These are phyloP conservation scores for Scaptomyza cyrtandrae DNA, from an alignment of 2,888 invertebrate species.

Conservation along the genomic window DNA sequence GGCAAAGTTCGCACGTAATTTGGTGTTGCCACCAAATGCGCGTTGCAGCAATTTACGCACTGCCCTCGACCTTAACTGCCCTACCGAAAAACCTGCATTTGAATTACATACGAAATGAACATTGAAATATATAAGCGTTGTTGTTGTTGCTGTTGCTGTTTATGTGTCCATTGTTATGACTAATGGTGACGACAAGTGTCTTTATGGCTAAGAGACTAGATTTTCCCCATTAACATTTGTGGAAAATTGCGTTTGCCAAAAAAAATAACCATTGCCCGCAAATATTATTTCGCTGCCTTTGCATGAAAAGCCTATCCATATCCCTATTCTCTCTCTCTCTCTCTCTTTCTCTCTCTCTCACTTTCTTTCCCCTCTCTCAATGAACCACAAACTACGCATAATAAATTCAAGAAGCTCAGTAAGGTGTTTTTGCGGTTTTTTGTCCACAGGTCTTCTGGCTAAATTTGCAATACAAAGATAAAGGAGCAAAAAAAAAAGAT, in stretches of 20 bases:
- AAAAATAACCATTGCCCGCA: constrained; percentile 30
- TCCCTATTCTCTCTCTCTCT: background rate
- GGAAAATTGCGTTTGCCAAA: constrained; percentile 43
- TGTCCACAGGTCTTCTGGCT: constrained; percentile 39
- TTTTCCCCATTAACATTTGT: constrained; percentile 47
- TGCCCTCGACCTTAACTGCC: background rate
- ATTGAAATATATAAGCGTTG: constrained; percentile 56
- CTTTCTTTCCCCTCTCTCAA: background rate
- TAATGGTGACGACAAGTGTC: constrained; percentile 57
- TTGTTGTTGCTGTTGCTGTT: background rate
- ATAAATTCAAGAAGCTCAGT: constrained; percentile 68
- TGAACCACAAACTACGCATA: constrained; percentile 48
- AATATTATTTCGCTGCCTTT: constrained; percentile 35
- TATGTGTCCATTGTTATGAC: constrained; percentile 63
- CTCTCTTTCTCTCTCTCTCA: background rate
- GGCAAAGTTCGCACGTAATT: constrained; percentile 62
- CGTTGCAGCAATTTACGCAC: constrained; percentile 62
- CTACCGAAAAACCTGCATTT: constrained; percentile 28
- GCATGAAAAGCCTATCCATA: background rate
- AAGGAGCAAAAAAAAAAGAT: constrained; percentile 19
- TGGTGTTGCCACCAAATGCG: constrained; percentile 55
- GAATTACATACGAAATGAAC: constrained; percentile 54
- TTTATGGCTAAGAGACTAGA: constrained; percentile 60
- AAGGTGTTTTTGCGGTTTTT: constrained; percentile 29
- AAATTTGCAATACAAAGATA: constrained; percentile 24